A percentile compares a stretch with the other conserved stretches of the same genome.
These are phyloP conservation scores for Zhengitettix transpicula DNA, from an alignment of 2,888 invertebrate genomes.

Conservation along the genomic window DNA sequence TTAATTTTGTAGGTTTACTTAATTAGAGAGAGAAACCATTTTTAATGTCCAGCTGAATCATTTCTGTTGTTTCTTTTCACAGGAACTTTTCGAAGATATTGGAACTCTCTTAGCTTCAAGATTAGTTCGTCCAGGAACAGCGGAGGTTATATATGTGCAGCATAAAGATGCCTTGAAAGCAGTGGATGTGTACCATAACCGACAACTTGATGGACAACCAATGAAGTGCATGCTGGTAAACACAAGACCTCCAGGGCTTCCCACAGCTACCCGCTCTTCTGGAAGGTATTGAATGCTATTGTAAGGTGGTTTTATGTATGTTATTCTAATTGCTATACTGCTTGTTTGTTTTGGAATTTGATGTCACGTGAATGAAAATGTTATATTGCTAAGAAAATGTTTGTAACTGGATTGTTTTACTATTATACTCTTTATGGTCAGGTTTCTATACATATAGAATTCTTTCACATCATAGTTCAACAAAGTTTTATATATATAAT, in stretches of 20 bases:
- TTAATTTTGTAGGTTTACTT: background rate
- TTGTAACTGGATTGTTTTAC: no score
- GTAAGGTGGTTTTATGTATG: no score
- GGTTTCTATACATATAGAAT: no score
- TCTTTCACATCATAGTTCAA: no score
- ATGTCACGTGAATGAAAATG: background rate
- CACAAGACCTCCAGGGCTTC: constrained; percentile 37
- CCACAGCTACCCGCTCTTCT: background rate
- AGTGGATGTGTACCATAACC: constrained; percentile 82
- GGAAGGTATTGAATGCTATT: no score
- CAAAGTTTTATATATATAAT: no score
- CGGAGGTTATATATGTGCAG: constrained; percentile 79
- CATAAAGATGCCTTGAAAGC: constrained; percentile 77
- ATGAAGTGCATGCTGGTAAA: constrained; percentile 82
- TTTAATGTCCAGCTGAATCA: no score
- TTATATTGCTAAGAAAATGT: background rate
- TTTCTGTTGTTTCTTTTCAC: constrained; percentile 12
- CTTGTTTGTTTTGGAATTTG: background rate
- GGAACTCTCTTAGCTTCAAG: constrained; percentile 72
- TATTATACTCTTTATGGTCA: no score
- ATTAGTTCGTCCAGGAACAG: constrained; percentile 71
- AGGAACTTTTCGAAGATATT: constrained; percentile 89
- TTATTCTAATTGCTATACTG: no score
- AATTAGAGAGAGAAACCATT: background rate
- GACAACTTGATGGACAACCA: constrained; percentile 83